Evolutionary conservation across 2,113 vertebrate genomes (phyloP), one percentile per base, ranked within the genome.

Genomic region (Tamias sibiricus): DNA sequence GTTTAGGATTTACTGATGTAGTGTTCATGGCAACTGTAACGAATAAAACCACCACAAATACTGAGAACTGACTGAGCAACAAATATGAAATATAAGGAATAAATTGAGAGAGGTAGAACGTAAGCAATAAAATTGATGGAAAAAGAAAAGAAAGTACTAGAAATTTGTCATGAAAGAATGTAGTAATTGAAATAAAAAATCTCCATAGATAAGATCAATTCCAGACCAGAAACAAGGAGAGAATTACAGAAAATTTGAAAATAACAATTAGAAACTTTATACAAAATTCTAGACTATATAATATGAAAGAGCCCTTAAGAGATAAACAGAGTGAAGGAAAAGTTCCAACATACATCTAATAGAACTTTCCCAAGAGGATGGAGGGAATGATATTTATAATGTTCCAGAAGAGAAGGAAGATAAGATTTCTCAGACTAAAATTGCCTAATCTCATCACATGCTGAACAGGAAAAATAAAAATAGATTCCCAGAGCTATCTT

Each of bases 31-130:
- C 32, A 52, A 76, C 32, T 82, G 30, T 44, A 37, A 54, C 64
- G 26, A 86, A 66, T 5, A 3, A 82, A 77, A 71, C 11, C 49
- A 66, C 30, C 44, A 68, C 6, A 20, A 93, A 66, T 87, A 59
- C 24, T 80, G n/a, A 57, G 35, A 74, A 87, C 4, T 90, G 76
- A n/a, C n/a, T 42, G 42, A 49, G 3, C 13, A 80, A 42, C 26
- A 87, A 69, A 52, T n/a, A 37, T 37, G 90, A 77, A 90, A 95
- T 71, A 89, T 82, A 54, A 85, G 79, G 13, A 85, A n/a, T 62
- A 79, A 66, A 52, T n/a, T 62, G 14, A 16, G 30, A 16, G 22
- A 86, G 72, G 59, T 52, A 90, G 24, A 91, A 82, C 57, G 66
- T 42, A 95, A 66, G 1, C 30, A 64, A 37, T n/a, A 74, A 74